Evolutionary conservation across 2,888 invertebrate genomes (phyloP).

Genomic region (Thalpophila matura): DNA sequence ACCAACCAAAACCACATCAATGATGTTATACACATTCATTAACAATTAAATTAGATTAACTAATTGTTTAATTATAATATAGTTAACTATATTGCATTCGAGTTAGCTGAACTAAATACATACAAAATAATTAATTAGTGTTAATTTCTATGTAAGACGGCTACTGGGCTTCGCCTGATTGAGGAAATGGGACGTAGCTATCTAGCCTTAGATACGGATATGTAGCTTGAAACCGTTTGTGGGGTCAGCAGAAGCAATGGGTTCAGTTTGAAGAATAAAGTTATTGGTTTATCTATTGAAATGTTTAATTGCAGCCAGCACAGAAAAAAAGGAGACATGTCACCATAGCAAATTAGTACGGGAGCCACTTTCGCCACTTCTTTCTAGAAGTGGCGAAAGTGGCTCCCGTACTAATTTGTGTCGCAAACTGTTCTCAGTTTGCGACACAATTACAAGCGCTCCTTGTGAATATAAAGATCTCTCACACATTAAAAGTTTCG

Average conservation of each 20-base stretch:
- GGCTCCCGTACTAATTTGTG: too few species aligned
- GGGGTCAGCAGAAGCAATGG: background rate
- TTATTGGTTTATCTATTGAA: too few species aligned
- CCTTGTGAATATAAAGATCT: too few species aligned
- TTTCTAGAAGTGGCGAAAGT: too few species aligned
- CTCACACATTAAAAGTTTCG: too few species aligned
- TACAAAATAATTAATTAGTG: conserved; percentile 60
- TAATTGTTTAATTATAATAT: conserved; percentile 55
- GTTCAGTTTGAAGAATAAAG: too few species aligned
- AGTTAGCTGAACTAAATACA: conserved; percentile 59
- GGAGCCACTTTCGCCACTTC: too few species aligned
- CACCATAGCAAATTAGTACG: too few species aligned
- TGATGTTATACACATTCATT: conserved; percentile 9
- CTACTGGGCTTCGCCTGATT: conserved; percentile 48
- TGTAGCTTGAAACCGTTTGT: background rate
- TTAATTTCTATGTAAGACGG: conserved; percentile 59
- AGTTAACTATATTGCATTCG: conserved; percentile 53
- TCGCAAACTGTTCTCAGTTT: too few species aligned
- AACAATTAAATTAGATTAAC: conserved; percentile 45
- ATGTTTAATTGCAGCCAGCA: too few species aligned
- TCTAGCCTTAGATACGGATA: background rate
- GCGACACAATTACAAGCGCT: too few species aligned
- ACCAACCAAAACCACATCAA: conserved; percentile 19
- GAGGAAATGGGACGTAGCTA: conserved; percentile 32
- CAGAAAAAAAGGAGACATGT: too few species aligned